A percentile compares a stretch with the other conserved stretches of the same genome.
phyloP scores from a whole-genome alignment of 2,797 vertebrate genomes.

The Avahi laniger region DNA sequence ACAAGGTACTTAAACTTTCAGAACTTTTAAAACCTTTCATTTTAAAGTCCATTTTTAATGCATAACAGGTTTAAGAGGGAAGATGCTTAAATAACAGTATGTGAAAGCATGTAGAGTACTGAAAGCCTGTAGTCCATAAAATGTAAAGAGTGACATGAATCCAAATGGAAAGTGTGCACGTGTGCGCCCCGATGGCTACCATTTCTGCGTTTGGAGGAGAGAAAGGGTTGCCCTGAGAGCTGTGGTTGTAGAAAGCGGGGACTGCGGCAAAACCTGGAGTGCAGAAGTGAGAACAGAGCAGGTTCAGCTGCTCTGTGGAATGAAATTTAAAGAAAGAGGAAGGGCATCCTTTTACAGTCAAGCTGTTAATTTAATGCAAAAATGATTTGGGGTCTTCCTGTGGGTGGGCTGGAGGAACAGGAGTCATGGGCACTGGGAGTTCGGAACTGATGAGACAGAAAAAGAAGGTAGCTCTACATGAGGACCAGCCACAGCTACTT shows the following conservation, averaged over 20 bases:
- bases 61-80: not conserved
- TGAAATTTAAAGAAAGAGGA: not conserved
- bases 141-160: not conserved
- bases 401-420: not conserved
- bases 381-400: not conserved
- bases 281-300: not conserved
- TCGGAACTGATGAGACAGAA: not conserved
- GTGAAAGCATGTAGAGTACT: fast-evolving
- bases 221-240: not conserved
- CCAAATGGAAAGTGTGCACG: fast-evolving
- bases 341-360: not conserved
- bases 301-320: not conserved
- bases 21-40: not conserved
- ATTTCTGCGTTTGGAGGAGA: not conserved
- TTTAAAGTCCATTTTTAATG: not conserved
- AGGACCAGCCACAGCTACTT: not conserved
- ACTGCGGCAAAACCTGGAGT: not conserved
- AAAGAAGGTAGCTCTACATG: not conserved
- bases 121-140: not conserved
- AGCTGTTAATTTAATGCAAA: not conserved
- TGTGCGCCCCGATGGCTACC: not conserved
- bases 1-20: not conserved
- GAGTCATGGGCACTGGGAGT: not conserved
- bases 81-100: not conserved
- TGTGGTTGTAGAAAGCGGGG: not conserved